Percentiles rank a stretch among this genome's conserved stretches.
Conservation (phyloP, 2,888 invertebrate species). For the Drosophila neonasuta region DNA sequence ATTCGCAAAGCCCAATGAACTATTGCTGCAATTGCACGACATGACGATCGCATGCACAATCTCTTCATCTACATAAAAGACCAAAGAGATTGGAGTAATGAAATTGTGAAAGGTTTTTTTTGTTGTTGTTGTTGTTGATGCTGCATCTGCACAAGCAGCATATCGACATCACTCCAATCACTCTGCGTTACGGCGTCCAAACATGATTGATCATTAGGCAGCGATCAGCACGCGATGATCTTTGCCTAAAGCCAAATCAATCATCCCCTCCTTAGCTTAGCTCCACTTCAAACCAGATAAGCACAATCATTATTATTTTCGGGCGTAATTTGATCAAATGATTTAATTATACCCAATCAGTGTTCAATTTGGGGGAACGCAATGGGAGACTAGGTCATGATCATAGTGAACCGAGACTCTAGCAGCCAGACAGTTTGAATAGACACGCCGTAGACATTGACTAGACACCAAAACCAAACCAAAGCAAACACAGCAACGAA, state of each 20-base stretch:
- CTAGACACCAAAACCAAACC: neutral
- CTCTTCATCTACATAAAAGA: conserved; percentile 13
- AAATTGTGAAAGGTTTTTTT: conserved; percentile 70
- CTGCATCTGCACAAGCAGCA: conserved; percentile 22
- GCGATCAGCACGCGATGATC: conserved; percentile 48
- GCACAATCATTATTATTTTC: neutral
- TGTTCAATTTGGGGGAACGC: conserved; percentile 10
- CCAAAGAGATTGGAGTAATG: conserved; percentile 43
- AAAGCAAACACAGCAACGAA: neutral
- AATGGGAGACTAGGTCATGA: conserved; percentile 17
- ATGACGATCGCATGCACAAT: conserved; percentile 63
- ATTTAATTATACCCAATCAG: conserved; percentile 27
- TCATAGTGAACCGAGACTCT: neutral
- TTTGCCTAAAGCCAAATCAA: conserved; percentile 41
- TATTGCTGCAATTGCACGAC: conserved; percentile 69
- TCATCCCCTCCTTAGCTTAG: conserved; percentile 11
- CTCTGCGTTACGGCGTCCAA: conserved; percentile 11
- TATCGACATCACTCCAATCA: conserved; percentile 42
- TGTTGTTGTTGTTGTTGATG: conserved; percentile 8
- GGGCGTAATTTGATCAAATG: conserved; percentile 20
- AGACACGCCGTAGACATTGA: neutral
- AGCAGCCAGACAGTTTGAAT: conserved; percentile 1
- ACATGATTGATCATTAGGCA: conserved; percentile 51
- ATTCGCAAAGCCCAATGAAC: conserved; percentile 78
- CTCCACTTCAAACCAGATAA: too few relatives aligned